phyloP scores from a whole-genome alignment of 1,140 invertebrate species.

The Hypsibius dujardini region DNA sequence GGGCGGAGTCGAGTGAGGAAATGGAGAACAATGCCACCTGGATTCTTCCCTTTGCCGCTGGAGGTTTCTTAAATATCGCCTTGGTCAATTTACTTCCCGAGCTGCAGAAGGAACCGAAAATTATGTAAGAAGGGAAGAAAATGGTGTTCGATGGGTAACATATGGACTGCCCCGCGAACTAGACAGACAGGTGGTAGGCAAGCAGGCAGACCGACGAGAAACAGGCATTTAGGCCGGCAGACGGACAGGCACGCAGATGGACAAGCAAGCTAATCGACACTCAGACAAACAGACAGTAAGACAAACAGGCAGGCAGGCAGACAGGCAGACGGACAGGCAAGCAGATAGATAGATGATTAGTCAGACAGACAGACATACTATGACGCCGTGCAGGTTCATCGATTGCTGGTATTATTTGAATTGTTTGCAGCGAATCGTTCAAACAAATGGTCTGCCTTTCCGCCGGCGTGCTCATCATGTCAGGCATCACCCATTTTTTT shows the following conservation, averaged over 20 bases:
- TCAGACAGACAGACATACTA: no score
- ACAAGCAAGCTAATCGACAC: no score
- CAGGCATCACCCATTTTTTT: slow-evolving; percentile 37
- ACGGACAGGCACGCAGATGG: no score
- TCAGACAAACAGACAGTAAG: no score
- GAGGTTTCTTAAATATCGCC: slow-evolving; percentile 86
- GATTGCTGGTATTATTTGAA: slow-evolving; percentile 16
- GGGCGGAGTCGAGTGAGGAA: slow-evolving; percentile 45
- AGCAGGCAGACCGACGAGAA: no score
- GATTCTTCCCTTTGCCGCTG: slow-evolving; percentile 89
- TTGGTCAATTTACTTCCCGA: slow-evolving; percentile 81
- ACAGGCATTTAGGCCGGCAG: no score
- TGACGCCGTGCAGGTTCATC: neutral
- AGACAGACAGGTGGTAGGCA: no score
- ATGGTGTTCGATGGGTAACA: no score
- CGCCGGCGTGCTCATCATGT: slow-evolving; percentile 62
- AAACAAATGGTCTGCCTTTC: slow-evolving; percentile 61
- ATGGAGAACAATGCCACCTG: slow-evolving; percentile 40
- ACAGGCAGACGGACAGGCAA: no score
- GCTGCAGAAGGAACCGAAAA: slow-evolving; percentile 56
- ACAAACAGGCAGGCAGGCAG: no score
- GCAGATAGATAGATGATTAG: no score
- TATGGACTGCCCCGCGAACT: no score
- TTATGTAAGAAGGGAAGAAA: slow-evolving; percentile 32
- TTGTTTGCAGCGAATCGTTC: slow-evolving; percentile 46